Percentiles rank a stretch among this genome's conserved stretches.
Conservation (phyloP, 2,113 vertebrate genomes). For the Ailuropoda melanoleuca region DNA sequence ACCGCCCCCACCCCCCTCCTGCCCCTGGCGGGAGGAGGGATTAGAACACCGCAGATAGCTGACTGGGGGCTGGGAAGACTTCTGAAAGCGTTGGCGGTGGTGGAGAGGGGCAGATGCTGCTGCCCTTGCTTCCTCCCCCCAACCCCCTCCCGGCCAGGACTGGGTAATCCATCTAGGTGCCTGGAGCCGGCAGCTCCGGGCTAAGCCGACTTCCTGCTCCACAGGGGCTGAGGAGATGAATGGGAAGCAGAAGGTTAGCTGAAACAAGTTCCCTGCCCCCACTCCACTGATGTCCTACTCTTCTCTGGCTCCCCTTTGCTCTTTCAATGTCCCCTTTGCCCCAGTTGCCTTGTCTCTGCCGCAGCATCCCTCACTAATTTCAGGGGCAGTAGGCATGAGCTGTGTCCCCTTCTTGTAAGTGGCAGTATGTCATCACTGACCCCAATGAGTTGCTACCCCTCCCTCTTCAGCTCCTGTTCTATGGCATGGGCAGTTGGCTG, state of each 20-base stretch:
- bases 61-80: slow-evolving; percentile 44
- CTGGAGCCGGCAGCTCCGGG: not conserved
- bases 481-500: not conserved
- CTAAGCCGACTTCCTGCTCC: not conserved
- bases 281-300: not conserved
- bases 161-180: slow-evolving; percentile 4
- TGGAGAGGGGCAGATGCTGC: not conserved
- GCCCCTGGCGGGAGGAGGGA: not conserved
- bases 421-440: not conserved
- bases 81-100: not conserved
- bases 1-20: not conserved
- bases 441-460: not conserved
- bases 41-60: not conserved
- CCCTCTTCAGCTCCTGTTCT: not conserved
- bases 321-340: not conserved
- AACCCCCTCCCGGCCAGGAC: not conserved
- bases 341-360: not conserved
- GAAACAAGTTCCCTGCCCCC: not conserved
- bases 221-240: not conserved
- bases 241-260: not conserved
- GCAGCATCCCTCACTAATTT: not conserved
- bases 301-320: not conserved
- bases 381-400: not conserved
- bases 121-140: not conserved
- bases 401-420: not conserved